These are phyloP conservation scores for Cnemophilus loriae DNA, from an alignment of 2,113 vertebrate genomes.

Conservation along the genomic window DNA sequence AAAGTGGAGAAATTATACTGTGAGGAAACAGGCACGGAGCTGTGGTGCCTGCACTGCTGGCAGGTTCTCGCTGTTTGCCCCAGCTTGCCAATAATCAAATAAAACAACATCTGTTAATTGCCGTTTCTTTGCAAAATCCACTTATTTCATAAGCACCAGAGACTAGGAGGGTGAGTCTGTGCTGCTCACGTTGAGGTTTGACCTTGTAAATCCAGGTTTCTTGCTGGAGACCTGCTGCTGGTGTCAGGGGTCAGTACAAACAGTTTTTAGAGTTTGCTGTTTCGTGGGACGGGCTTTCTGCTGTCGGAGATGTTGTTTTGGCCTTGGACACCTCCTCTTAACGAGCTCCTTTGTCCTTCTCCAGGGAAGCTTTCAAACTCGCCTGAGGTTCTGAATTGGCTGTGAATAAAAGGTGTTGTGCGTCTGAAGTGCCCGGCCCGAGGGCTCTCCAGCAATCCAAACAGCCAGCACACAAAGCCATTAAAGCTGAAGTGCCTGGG, in stretches of 20 bases:
- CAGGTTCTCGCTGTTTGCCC: not conserved
- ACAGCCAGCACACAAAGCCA: not conserved
- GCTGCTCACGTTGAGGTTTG: not conserved
- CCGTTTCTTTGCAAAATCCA: not conserved
- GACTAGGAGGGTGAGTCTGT: accelerated
- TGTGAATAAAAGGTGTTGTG: not conserved
- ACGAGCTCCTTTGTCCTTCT: not conserved
- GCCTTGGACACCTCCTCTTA: not conserved
- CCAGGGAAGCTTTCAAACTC: not conserved
- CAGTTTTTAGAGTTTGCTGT: not conserved
- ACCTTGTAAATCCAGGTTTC: not conserved
- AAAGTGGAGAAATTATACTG: not conserved
- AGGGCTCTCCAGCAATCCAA: not conserved
- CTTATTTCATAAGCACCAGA: not conserved
- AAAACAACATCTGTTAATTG: not conserved
- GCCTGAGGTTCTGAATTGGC: not conserved
- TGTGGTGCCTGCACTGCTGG: not conserved
- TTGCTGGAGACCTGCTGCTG: not conserved
- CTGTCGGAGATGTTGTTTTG: not conserved
- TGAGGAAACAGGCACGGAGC: not conserved
- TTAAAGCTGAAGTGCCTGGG: not conserved
- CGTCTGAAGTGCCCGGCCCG: not conserved
- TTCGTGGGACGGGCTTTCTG: not conserved
- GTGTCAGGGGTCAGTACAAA: not conserved
- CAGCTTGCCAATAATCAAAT: not conserved